Evolutionary conservation across 2,797 vertebrate species (phyloP), one percentile per base, ranked within the genome.

Genomic region (Leptoclinus maculatus): DNA sequence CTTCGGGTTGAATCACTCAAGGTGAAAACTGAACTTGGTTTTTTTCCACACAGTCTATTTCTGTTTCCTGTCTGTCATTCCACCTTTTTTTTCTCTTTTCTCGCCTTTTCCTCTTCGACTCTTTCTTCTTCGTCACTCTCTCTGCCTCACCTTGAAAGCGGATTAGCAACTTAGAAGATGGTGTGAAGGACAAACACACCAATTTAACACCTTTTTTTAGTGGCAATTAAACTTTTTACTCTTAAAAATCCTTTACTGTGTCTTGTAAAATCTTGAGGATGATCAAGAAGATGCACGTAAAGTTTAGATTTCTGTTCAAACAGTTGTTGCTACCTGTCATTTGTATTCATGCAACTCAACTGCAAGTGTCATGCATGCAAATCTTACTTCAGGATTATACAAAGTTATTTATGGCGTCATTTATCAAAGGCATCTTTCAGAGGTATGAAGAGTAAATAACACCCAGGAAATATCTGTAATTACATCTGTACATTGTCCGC

Each of bases 401-500:
- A 59, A 62, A 83, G 79, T 87, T 90, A 88, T 90, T 91, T 83
- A 77, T 51, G 58, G 79, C 51, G 56, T 47, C 19, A 11, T 73
- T 68, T 84, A 91, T 93, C 88, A 84, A 88, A 89, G 77, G 62
- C 79, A 88, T 89, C 85, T 81, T 80, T 80, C 43, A 56, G 73
- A 76, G 83, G 71, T 79, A 69, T 54, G 83, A 66, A 82, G 83
- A 91, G 80, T 83, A 90, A 92, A 90, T 79, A 89, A 83, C 83
- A 85, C 54, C 82, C 85, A 82, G 79, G 83, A 90, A 23, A 87
- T 92, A 92, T 93, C 91, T 92, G 84, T 91, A 91, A 92, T 92
- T 92, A 84, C 88, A 94, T 92, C 90, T 87, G 88, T 82, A 76
- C 79, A 71, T 66, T 86, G 88, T 91, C 90, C 70, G 67, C 82